Evolutionary conservation across 2,113 vertebrate species (phyloP), one percentile per base, ranked within the genome.

Genomic region (Rhinopithecus roxellana): DNA sequence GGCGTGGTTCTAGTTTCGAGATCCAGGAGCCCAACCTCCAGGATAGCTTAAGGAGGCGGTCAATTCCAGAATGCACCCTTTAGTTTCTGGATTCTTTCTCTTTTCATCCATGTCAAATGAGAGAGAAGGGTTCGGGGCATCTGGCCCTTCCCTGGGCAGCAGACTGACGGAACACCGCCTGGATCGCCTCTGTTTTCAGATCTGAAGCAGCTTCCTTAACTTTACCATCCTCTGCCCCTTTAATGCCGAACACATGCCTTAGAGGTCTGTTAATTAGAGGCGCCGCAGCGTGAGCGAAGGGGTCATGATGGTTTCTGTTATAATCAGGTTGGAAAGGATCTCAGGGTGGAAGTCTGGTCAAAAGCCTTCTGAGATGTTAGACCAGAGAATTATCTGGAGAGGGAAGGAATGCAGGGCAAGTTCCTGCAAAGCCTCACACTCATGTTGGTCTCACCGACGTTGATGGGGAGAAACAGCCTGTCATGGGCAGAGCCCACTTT

Each of bases 231-330:
- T 57, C n/a, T 79, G 61, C 35, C 85, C 88, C 88, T 32, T 94
- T 86, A n/a, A 35, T 87, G 57, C 85, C 64, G 86, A 94, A 95
- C 75, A 59, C 59, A 61, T 84, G 90, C 87, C 52, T 59, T 90
- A 72, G 40, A 43, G 18, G 64, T 92, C 13, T 89, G 89, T 92
- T 80, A 79, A 90, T 90, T 83, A 97, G 94, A 94, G 97, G 40
- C 11, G 50, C 45, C n/a, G 84, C 67, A 11, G 38, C 38, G 32
- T 77, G 72, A 94, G 59, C 88, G 74, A 40, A 83, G 67, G 64
- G 11, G 12, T 27, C 72, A 75, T 93, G 79, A 87, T 43, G 38
- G 14, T 75, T 75, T 70, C 30, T 1, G 23, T 85, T 93, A 83
- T 82, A 59, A 43, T 96, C 77, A 82, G 67, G 89, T 83, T 88